Percentiles rank a stretch among this genome's conserved stretches.
phyloP scores from a whole-genome alignment of 2,797 vertebrate genomes.

The Sebastes steindachneri region DNA sequence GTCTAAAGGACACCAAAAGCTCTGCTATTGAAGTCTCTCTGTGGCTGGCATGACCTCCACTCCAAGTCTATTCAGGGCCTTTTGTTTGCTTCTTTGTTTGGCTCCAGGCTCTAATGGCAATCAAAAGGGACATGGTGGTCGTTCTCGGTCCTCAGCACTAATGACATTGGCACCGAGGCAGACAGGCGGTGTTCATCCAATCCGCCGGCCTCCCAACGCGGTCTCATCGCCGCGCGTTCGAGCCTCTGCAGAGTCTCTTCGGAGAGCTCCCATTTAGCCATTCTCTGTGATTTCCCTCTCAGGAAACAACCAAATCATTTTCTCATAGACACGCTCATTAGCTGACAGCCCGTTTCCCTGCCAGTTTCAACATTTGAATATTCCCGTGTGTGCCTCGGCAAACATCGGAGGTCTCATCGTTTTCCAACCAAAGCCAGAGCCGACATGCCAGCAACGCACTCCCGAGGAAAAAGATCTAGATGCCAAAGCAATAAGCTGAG shows the following conservation, averaged over 20 bases:
- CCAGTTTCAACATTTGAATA: conserved; percentile 84
- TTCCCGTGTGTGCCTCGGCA: conserved; percentile 83
- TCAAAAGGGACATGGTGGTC: conserved; percentile 73
- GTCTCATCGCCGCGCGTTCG: conserved; percentile 43
- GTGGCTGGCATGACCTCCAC: conserved; percentile 75
- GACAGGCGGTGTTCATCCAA: conserved; percentile 71
- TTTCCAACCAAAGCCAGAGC: conserved; percentile 78
- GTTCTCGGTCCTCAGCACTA: conserved; percentile 76
- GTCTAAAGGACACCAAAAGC: conserved; percentile 61
- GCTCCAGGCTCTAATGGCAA: conserved; percentile 74
- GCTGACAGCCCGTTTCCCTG: conserved; percentile 79
- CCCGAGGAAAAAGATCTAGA: conserved; percentile 71
- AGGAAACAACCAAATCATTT: conserved; percentile 86
- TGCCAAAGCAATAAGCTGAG: conserved; percentile 81
- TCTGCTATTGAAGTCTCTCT: conserved; percentile 50
- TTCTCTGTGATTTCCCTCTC: conserved; percentile 86
- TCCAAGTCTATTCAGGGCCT: conserved; percentile 70
- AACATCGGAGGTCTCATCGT: conserved; percentile 80
- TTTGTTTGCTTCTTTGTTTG: conserved; percentile 76
- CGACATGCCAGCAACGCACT: conserved; percentile 79
- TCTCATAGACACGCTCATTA: conserved; percentile 85
- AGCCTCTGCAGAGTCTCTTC: conserved; percentile 70
- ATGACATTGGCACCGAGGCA: conserved; percentile 79
- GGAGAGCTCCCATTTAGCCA: conserved; percentile 84
- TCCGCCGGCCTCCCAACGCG: conserved; percentile 66